Evolutionary conservation across 2,888 invertebrate species (phyloP), one percentile per base, ranked within the genome.

Genomic region (Pandemis corylana): DNA sequence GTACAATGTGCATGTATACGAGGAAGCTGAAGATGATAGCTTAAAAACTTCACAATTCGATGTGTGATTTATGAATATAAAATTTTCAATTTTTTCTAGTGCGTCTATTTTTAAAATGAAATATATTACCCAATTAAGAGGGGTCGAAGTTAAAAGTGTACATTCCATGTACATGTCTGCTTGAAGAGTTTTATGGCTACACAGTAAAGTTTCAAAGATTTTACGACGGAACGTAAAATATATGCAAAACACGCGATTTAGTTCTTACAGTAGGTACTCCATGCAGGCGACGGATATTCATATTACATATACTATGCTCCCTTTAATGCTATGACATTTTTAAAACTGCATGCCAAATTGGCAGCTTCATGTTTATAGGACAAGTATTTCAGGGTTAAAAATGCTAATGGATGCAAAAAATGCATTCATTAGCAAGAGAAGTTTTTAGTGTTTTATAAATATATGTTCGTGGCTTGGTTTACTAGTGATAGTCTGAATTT

Each of bases 161-260:
- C 76, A 76, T 79, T 74, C 28, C 28, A 72, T 68, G 61, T 53
- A 76, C 46, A 69, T 75, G 76, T 74, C 62, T 76, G 74, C 72
- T 78, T 76, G 75, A 77, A 78, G 75, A 77, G 81, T 89, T 91
- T 91, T 90, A 92, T 84, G 85, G 75, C 76, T 80, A 78, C 78
- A 89, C 87, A 87, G 85, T 90, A 90, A 89, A 89, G 83, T 85
- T 85, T 88, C 83, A 89, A 90, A 89, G 83, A 89, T 89, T 91
- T 91, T 90, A 91, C 85, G 87, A 86, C 78, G 76, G 76, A 82
- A 86, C 88, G 85, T 90, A 89, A 91, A 90, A 87, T 85, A 87
- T 83, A 87, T 85, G 85, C 83, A 88, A 85, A 86, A 84, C 83
- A 80, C 73, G 82, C 81, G 79, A 84, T 84, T 83, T 84, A 78